A percentile compares a stretch with the other conserved stretches of the same genome.
phyloP scores from a whole-genome alignment of 2,797 vertebrate genomes.

The Iguana delicatissima region DNA sequence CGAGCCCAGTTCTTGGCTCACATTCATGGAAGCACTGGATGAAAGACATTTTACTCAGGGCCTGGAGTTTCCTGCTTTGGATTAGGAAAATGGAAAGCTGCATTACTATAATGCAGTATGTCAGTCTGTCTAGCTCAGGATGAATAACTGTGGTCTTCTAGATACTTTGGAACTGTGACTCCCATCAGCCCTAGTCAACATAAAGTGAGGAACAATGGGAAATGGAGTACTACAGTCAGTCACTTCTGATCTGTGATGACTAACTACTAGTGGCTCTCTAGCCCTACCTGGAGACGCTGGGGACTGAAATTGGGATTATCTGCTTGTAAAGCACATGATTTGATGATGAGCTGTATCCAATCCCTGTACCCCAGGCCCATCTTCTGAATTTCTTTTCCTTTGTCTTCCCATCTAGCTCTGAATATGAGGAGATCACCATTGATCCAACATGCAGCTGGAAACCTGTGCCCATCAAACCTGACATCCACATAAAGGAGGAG shows the following conservation, averaged over 20 bases:
- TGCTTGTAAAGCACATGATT: not conserved
- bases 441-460: slow-evolving; percentile 96
- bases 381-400: not conserved
- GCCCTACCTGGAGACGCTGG: no score
- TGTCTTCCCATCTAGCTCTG: slow-evolving; percentile 80
- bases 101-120: no score
- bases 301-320: not conserved
- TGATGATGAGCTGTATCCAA: not conserved
- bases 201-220: not conserved
- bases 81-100: not conserved
- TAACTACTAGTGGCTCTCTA: not conserved
- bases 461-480: slow-evolving; percentile 93
- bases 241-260: not conserved
- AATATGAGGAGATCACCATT: slow-evolving; percentile 97
- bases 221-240: not conserved
- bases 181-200: not conserved
- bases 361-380: not conserved
- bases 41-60: not conserved
- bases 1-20: not conserved
- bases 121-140: not conserved
- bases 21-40: no score
- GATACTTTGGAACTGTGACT: not conserved
- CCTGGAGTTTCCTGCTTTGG: not conserved
- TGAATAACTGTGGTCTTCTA: not conserved
- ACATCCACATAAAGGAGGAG: slow-evolving; percentile 93